Evolutionary conservation across 2,888 invertebrate genomes (phyloP).

Genomic region (Drosophila tanythrix): DNA sequence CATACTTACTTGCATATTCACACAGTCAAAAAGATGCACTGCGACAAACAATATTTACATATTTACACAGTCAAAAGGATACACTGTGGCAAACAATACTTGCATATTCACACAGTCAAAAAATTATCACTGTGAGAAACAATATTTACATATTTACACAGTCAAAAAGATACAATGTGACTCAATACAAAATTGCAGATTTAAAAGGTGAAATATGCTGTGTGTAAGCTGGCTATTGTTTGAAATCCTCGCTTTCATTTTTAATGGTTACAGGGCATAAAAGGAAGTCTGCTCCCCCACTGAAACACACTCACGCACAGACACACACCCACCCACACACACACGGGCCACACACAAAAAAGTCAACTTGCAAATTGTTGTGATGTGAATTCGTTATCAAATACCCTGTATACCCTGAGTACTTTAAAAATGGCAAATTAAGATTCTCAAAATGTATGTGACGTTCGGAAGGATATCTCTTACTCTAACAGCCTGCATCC

Average conservation of each 20-base stretch:
- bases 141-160: too few relatives aligned
- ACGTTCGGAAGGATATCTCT: not conserved
- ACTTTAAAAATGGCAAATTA: not conserved
- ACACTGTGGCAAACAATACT: not conserved
- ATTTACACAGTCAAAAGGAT: not conserved
- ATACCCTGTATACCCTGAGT: constrained; percentile 6
- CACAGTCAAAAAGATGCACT: not conserved
- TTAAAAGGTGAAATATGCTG: not conserved
- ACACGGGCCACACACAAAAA: constrained; percentile 14
- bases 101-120: too few relatives aligned
- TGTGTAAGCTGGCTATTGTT: too few relatives aligned
- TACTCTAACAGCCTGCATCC: not conserved
- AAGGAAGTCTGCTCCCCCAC: constrained; percentile 23
- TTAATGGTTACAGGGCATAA: not conserved
- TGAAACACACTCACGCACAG: not conserved
- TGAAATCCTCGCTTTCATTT: not conserved
- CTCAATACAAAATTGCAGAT: not conserved
- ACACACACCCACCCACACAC: constrained; percentile 1
- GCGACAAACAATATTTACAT: too few relatives aligned
- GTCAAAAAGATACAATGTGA: not conserved
- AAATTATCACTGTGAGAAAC: not conserved
- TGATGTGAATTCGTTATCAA: constrained; percentile 11
- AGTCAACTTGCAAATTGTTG: constrained; percentile 41
- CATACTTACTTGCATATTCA: not conserved
- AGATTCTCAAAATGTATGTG: not conserved